phyloP scores from a whole-genome alignment of 2,888 invertebrate genomes.

The Lissonota sp. region DNA sequence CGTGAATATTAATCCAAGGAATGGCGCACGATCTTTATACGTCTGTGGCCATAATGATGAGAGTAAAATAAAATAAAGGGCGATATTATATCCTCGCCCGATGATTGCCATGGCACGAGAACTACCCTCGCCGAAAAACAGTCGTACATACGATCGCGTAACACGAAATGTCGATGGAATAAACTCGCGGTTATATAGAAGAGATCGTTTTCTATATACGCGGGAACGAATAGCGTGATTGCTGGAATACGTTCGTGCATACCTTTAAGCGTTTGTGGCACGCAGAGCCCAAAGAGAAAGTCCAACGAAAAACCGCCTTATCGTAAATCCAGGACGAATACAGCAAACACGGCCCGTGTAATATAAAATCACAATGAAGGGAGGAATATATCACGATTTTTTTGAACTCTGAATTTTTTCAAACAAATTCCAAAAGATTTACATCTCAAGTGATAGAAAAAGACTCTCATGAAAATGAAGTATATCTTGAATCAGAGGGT shows the following conservation, averaged over 20 bases:
- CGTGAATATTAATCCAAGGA: constrained; percentile 58
- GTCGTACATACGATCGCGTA: constrained; percentile 52
- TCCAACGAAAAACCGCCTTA: constrained; percentile 40
- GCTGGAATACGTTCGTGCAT: constrained; percentile 68
- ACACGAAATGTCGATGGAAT: constrained; percentile 63
- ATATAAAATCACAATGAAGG: constrained; percentile 40
- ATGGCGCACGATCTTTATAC: constrained; percentile 12
- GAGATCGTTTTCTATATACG: constrained; percentile 56
- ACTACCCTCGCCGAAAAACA: constrained; percentile 20
- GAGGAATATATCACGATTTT: background rate
- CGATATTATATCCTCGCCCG: constrained; percentile 47
- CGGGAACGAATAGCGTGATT: constrained; percentile 69
- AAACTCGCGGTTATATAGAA: constrained; percentile 12
- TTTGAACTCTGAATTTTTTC: background rate
- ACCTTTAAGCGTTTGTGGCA: constrained; percentile 65
- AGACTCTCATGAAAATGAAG: too few relatives aligned
- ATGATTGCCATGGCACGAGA: constrained; percentile 48
- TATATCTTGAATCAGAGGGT: too few relatives aligned
- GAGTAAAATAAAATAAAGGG: constrained; percentile 40
- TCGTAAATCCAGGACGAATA: constrained; percentile 47
- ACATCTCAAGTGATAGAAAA: too few relatives aligned
- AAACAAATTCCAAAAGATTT: too few relatives aligned
- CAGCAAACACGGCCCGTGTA: background rate
- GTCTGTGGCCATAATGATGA: constrained; percentile 41
- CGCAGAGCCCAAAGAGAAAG: constrained; percentile 62